A percentile compares a stretch with the other conserved stretches of the same genome.
Conservation (phyloP, 2,888 invertebrate species). For the Drosophila lutescens region DNA sequence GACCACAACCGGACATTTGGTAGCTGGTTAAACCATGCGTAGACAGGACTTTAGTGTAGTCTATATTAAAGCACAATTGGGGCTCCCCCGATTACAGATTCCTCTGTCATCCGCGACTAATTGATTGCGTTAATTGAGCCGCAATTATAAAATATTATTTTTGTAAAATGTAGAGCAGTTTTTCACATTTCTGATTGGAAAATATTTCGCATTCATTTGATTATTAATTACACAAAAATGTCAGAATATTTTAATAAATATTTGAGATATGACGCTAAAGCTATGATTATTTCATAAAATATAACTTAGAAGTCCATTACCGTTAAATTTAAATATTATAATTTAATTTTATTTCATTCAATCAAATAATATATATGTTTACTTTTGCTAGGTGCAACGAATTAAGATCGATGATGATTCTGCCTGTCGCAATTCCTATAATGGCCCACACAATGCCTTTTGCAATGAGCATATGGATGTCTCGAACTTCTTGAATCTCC, state of each 20-base stretch:
- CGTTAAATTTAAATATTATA: no score
- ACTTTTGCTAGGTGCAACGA: slow-evolving; percentile 77
- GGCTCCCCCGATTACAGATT: neutral
- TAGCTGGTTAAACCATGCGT: slow-evolving; percentile 16
- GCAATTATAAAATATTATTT: neutral
- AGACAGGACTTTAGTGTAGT: slow-evolving; percentile 3
- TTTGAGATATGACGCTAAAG: no score
- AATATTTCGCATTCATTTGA: neutral
- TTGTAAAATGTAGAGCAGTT: neutral
- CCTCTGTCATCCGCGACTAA: neutral
- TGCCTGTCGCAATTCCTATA: slow-evolving; percentile 87
- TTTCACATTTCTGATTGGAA: neutral
- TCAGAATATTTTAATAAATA: no score
- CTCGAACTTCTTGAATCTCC: slow-evolving; percentile 98
- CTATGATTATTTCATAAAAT: no score
- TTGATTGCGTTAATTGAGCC: slow-evolving; percentile 6
- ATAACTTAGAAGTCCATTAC: no score
- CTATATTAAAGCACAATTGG: slow-evolving; percentile 12
- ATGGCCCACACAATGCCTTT: slow-evolving; percentile 92
- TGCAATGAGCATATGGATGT: slow-evolving; percentile 99
- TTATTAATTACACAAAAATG: no score
- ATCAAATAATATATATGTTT: no score
- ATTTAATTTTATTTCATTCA: no score
- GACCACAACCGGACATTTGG: slow-evolving; percentile 17
- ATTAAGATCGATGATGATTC: slow-evolving; percentile 96